Evolutionary conservation across 2,113 vertebrate genomes (phyloP), one percentile per base, ranked within the genome.

Genomic region (Excalfactoria chinensis): DNA sequence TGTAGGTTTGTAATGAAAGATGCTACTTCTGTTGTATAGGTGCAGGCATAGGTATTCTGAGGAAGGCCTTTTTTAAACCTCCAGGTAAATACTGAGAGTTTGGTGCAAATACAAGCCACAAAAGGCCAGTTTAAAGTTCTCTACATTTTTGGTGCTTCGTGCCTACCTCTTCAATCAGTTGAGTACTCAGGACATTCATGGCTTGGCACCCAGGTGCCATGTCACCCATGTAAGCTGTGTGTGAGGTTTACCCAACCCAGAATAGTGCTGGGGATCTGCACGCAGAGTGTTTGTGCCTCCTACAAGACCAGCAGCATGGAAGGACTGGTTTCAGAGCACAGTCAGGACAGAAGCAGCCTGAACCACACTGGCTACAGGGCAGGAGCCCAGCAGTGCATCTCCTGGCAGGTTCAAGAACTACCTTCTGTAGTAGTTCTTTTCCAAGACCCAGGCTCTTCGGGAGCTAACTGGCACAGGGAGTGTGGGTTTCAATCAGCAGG

Each of bases 1-100:
- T 5, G 12, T 4, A n/a, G 11, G 7, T 55, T 89, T 86, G 8
- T 37, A 44, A 74, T 70, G 60, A 67, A 7, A 53, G n/a, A 58
- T 0, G 0, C 34, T 66, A 25, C 22, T 79, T 62, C 32, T 8
- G 3, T 37, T 43, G 5, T 10, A 22, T 1, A 43, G 34, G 4
- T 51, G 28, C 13, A 15, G 4, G 25, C 25, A 82, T 3, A 83
- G 40, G 25, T 11, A 35, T 17, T 18, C 14, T 13, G 17, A 17
- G 40, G 11, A 66, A 70, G 6, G 9, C 6, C 40, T 37, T 28
- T 72, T 21, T 28, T 64, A 35, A 81, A 91, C 37, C 16, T 53
- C 34, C 13, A 19, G 8, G 11, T 18, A 60, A 76, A 83, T 26
- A 60, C 17, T 9, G 4, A 44, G 14, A 49, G 22, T 56, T 62